These are phyloP conservation scores for Mormyrus hasselquistii DNA, from an alignment of 2,797 vertebrate genomes.

Conservation along the genomic window DNA sequence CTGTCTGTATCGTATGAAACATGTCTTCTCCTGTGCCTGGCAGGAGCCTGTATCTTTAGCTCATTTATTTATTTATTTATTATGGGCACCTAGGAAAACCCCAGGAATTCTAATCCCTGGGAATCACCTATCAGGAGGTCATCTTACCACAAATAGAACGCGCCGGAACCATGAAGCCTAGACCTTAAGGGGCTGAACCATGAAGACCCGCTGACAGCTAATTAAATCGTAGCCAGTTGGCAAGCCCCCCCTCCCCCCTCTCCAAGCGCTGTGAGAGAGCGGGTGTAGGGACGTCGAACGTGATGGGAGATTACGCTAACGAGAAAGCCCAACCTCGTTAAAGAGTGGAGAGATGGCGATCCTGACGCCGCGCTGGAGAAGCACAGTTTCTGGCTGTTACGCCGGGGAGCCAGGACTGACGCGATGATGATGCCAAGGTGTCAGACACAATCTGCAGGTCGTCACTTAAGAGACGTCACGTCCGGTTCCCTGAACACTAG, in stretches of 20 bases:
- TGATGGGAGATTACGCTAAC: constrained; percentile 45
- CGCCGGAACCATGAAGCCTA: background rate
- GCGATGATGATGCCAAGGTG: too few species aligned
- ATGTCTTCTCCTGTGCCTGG: background rate
- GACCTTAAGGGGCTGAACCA: constrained; percentile 24
- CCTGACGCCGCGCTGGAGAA: constrained; percentile 10
- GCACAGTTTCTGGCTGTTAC: background rate
- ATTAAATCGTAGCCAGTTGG: constrained; percentile 31
- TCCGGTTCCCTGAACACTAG: background rate
- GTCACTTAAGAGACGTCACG: background rate
- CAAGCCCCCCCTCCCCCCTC: constrained; percentile 20
- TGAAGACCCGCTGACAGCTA: constrained; percentile 30
- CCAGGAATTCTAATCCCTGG: constrained; percentile 11
- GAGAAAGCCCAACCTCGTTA: constrained; percentile 36
- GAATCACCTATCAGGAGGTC: constrained; percentile 10
- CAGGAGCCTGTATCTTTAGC: background rate
- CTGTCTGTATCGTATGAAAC: background rate
- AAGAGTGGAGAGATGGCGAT: constrained; percentile 22
- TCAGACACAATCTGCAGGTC: background rate
- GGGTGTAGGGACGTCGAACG: constrained; percentile 42
- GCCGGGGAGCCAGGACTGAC: background rate
- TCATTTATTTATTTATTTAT: background rate
- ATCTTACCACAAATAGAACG: constrained; percentile 16
- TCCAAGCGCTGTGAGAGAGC: constrained; percentile 23
- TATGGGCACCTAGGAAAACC: background rate